phyloP scores from a whole-genome alignment of 2,797 vertebrate species.

The Leptatherina wallacei region DNA sequence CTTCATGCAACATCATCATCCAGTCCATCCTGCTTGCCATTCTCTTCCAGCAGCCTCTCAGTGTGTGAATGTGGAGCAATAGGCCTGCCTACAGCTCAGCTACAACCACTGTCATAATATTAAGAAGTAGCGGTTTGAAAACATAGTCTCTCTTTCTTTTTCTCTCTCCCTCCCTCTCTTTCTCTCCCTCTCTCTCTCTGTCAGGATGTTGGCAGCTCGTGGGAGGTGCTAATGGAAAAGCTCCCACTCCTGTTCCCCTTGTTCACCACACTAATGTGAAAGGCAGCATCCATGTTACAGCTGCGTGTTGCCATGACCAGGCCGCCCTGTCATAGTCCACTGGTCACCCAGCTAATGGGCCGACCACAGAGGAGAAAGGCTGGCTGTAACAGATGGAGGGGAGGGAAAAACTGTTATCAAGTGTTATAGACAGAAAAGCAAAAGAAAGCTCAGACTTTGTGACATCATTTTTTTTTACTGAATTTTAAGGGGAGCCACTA shows the following conservation, averaged over 20 bases:
- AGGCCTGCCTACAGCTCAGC: slow-evolving; percentile 33
- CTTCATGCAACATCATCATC: not conserved
- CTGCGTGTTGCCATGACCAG: slow-evolving; percentile 86
- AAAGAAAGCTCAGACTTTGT: not conserved
- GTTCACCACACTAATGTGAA: slow-evolving; percentile 79
- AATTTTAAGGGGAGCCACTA: not conserved
- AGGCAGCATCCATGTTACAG: slow-evolving; percentile 76
- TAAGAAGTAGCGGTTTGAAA: slow-evolving; percentile 67
- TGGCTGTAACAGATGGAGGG: slow-evolving; percentile 52
- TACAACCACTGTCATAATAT: slow-evolving; percentile 53
- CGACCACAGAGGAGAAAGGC: slow-evolving; percentile 66
- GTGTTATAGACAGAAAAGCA: slow-evolving; percentile 12
- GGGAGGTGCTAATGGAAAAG: slow-evolving; percentile 80
- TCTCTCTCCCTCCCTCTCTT: slow-evolving; percentile 31
- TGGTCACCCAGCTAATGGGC: slow-evolving; percentile 99
- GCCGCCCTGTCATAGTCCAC: slow-evolving; percentile 94
- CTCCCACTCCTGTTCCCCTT: slow-evolving; percentile 77
- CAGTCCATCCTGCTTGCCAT: not conserved
- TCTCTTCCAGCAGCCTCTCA: slow-evolving; percentile 1
- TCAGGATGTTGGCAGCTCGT: slow-evolving; percentile 76
- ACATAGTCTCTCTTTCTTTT: slow-evolving; percentile 41
- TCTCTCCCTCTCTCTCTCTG: slow-evolving; percentile 39
- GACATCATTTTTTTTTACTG: not conserved
- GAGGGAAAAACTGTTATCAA: slow-evolving; percentile 8
- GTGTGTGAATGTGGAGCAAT: slow-evolving; percentile 46